Base-by-base conservation (phyloP, 2,113 vertebrate genomes). In the Centropus bengalensis region DNA sequence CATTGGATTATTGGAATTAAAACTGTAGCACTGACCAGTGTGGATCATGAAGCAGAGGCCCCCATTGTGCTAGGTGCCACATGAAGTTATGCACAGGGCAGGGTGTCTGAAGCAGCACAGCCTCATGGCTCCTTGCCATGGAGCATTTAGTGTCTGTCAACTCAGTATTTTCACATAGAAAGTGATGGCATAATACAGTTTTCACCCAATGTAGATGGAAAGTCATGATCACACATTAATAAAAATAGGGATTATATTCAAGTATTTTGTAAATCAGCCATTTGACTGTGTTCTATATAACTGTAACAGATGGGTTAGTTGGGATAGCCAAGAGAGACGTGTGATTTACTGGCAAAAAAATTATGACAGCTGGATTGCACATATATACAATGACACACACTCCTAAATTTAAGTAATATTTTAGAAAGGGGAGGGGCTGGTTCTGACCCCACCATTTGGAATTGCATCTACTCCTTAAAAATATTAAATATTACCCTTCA, bases 21-120 rank as follows among this genome's bases (percentile, higher is more conserved):
- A 82, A n/a, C 59, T 63, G 49, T 2, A 8, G 22, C 4, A 4
- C 8, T 0, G 0, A 76, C n/a, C 45, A 40, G 20, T 0, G 0
- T 23, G 38, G 84, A 78, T 93, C 40, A 0, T 2, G 14, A 93
- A 85, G 27, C 33, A n/a, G 38, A 5, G 10, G 9, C 20, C 63
- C 59, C 26, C 8, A 1, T 6, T 6, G 55, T 19, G 10, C 28
- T 33, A 13, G 32, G 51, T 70, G 45, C 45, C 13, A 5, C 47
- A 70, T 1, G 7, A 42, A 88, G 28, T 38, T 62, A 1, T 63
- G 86, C 38, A 1, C 55, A 19, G 88, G 77, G 47, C 70, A 63
- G 24, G 82, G 64, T 85, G 85, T 77, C 82, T 93, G 88, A 16
- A 94, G n/a, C 30, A 88, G 40, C 40, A 47, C 75, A 81, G 82